Evolutionary conservation across 2,797 vertebrate genomes (phyloP).

Genomic region (Geotrypetes seraphini): DNA sequence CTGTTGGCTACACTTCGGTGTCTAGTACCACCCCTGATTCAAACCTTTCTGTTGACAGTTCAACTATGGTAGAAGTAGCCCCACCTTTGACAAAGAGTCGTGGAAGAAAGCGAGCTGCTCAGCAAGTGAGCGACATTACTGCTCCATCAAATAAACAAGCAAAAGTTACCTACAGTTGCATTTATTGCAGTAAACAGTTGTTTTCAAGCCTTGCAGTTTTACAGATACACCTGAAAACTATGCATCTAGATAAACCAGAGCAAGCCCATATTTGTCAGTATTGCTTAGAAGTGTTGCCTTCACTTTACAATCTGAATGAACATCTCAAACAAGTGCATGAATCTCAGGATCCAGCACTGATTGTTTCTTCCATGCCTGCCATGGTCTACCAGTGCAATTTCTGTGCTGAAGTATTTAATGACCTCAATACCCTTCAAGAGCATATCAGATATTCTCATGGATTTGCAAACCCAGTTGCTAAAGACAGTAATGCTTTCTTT

Average conservation of each 20-base stretch:
- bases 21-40: constrained; percentile 97
- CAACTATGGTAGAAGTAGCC: constrained; percentile 83
- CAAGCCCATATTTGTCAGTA: constrained; percentile 96
- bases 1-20: constrained; percentile 92
- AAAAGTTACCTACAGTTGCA: constrained; percentile 91
- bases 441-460: constrained; percentile 94
- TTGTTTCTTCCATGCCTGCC: constrained; percentile 77
- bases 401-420: constrained; percentile 86
- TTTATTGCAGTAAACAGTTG: constrained; percentile 93
- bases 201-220: constrained; percentile 93
- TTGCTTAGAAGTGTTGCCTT: constrained; percentile 92
- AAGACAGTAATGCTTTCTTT: constrained; percentile 97
- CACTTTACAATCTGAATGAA: constrained; percentile 91
- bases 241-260: constrained; percentile 95
- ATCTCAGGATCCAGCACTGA: constrained; percentile 76
- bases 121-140: constrained; percentile 72
- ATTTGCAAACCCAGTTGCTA: constrained; percentile 85
- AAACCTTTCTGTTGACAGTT: constrained; percentile 94
- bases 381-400: constrained; percentile 95
- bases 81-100: constrained; percentile 81
- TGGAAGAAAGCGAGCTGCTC: constrained; percentile 82
- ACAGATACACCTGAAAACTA: constrained; percentile 94
- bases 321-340: constrained; percentile 94
- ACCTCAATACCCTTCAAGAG: constrained; percentile 94
- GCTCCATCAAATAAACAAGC: constrained; percentile 80